Evolutionary conservation across 1,140 invertebrate genomes (phyloP).

Genomic region (Drosophila tsacasi): DNA sequence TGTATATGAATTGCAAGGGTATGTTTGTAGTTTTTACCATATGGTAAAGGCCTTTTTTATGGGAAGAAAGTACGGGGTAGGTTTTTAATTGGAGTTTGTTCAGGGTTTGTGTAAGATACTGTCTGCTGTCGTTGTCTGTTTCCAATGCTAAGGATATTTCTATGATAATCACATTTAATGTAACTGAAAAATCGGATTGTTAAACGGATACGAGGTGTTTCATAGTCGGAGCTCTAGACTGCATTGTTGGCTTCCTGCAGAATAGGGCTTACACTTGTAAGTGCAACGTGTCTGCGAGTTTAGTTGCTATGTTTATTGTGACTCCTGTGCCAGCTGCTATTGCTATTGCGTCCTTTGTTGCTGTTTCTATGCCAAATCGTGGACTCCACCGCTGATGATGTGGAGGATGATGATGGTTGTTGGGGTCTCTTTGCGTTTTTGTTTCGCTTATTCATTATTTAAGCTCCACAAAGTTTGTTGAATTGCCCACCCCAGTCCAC

Average conservation of each 20-base stretch:
- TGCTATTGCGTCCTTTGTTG: slow-evolving; percentile 29
- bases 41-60: not conserved
- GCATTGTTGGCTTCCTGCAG: not conserved
- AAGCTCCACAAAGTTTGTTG: slow-evolving; percentile 76
- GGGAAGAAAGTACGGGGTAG: not conserved
- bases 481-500: slow-evolving; percentile 48
- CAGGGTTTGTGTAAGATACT: not conserved
- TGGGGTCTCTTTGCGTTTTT: slow-evolving; percentile 35
- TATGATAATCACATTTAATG: not conserved
- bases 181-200: not conserved
- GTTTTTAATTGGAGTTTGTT: not conserved
- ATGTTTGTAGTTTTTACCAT: not conserved
- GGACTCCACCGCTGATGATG: slow-evolving; percentile 39
- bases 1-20: not conserved
- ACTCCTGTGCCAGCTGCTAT: slow-evolving; percentile 9
- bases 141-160: not conserved
- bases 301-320: slow-evolving; percentile 25
- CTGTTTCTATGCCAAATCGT: slow-evolving; percentile 40
- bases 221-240: not conserved
- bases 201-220: slow-evolving; percentile 1
- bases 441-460: slow-evolving; percentile 75
- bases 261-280: slow-evolving; percentile 42
- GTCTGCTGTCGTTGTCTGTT: not conserved
- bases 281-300: slow-evolving; percentile 55
- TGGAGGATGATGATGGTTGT: slow-evolving; percentile 23